These are phyloP conservation scores for Macrobrachium nipponense DNA, from an alignment of 1,140 invertebrate species.

Conservation along the genomic window DNA sequence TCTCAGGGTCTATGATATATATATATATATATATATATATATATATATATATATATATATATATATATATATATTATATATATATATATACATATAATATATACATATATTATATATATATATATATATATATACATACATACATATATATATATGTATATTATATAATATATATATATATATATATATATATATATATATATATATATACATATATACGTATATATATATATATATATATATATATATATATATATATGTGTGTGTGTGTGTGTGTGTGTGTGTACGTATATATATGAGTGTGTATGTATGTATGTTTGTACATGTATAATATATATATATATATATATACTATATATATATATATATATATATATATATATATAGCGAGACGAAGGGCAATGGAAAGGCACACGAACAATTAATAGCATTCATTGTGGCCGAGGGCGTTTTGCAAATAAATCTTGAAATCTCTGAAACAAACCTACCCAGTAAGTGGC, in stretches of 20 bases:
- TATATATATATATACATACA: constrained; percentile 11
- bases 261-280: background rate
- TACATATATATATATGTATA: constrained; percentile 11
- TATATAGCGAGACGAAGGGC: too few relatives aligned
- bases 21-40: too few relatives aligned
- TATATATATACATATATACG: constrained; percentile 5
- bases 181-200: constrained; percentile 12
- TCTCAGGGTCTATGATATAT: too few relatives aligned
- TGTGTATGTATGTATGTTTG: background rate
- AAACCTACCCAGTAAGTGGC: too few relatives aligned
- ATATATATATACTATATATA: too few relatives aligned
- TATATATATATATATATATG: constrained; percentile 18
- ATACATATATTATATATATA: background rate
- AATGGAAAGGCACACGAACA: too few relatives aligned
- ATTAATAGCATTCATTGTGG: too few relatives aligned
- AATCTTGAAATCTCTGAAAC: too few relatives aligned
- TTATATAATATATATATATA: constrained; percentile 20
- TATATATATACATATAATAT: too few relatives aligned
- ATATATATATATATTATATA: too few relatives aligned
- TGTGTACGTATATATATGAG: background rate
- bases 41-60: too few relatives aligned
- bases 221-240: constrained; percentile 15
- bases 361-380: constrained; percentile 12
- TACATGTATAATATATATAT: constrained; percentile 14
- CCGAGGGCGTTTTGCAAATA: too few relatives aligned